Conservation (phyloP, 1,140 invertebrate species). For the Ruditapes philippinarum region DNA sequence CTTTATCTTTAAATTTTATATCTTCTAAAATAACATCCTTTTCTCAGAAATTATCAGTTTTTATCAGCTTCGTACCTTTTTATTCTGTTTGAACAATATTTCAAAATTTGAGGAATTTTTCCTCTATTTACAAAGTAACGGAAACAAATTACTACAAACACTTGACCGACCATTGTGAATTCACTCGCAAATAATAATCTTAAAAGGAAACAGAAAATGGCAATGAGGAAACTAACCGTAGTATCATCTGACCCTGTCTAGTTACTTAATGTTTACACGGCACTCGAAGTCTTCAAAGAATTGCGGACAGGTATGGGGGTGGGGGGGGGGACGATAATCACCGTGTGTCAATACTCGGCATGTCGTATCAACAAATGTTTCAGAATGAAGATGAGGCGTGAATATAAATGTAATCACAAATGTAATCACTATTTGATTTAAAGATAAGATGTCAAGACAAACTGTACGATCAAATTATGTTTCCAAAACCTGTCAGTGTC, state of each 20-base stretch:
- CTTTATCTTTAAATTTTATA: too few relatives aligned
- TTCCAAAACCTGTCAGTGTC: too few relatives aligned
- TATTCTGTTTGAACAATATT: too few relatives aligned
- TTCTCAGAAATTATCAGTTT: too few relatives aligned
- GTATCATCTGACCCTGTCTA: too few relatives aligned
- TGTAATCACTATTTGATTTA: too few relatives aligned
- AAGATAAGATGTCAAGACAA: too few relatives aligned
- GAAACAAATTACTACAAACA: not conserved
- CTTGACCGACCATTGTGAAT: not conserved
- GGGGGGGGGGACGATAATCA: not conserved
- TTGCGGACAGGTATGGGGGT: not conserved
- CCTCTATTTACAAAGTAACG: too few relatives aligned
- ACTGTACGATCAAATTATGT: too few relatives aligned
- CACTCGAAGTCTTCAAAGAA: constrained; percentile 1
- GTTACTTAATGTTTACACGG: not conserved
- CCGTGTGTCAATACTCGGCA: not conserved
- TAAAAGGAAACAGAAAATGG: not conserved
- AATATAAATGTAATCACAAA: not conserved
- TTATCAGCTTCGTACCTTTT: too few relatives aligned
- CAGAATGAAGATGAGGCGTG: not conserved
- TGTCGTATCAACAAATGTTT: not conserved
- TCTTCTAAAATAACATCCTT: too few relatives aligned
- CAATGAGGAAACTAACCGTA: not conserved
- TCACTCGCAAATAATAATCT: not conserved
- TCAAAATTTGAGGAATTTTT: too few relatives aligned